A percentile compares a stretch with the other conserved stretches of the same genome.
phyloP scores from a whole-genome alignment of 2,113 vertebrate species.

The Mugil cephalus region DNA sequence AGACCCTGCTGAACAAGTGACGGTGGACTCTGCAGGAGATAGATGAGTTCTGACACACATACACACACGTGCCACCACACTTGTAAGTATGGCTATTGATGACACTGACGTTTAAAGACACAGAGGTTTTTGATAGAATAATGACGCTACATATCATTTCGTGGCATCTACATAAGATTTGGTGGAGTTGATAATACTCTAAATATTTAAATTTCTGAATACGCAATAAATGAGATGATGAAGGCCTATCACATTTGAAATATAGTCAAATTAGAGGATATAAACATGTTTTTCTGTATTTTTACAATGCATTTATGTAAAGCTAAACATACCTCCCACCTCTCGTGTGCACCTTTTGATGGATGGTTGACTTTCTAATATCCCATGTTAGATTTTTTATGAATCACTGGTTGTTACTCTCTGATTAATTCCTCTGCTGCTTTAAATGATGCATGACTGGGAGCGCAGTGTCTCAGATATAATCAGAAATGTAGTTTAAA shows the following conservation, averaged over 20 bases:
- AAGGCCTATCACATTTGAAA: slow-evolving; percentile 8
- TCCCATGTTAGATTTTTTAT: slow-evolving; percentile 55
- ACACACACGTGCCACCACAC: slow-evolving; percentile 20
- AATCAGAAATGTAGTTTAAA: slow-evolving; percentile 35
- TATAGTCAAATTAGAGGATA: slow-evolving; percentile 38
- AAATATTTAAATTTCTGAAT: slow-evolving; percentile 23
- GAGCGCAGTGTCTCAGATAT: background rate
- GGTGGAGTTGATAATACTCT: background rate
- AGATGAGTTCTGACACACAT: slow-evolving; percentile 65
- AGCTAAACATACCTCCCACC: background rate
- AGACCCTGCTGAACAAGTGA: slow-evolving; percentile 71
- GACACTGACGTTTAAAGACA: slow-evolving; percentile 37
- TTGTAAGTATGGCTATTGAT: slow-evolving; percentile 66
- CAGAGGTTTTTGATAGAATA: slow-evolving; percentile 32
- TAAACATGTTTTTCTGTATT: too few relatives aligned
- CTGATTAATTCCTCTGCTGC: slow-evolving; percentile 47
- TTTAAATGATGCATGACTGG: slow-evolving; percentile 74
- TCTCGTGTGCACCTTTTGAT: background rate
- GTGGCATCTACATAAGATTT: slow-evolving; percentile 30
- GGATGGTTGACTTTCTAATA: slow-evolving; percentile 48
- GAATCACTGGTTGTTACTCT: slow-evolving; percentile 48
- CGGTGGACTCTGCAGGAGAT: slow-evolving; percentile 70
- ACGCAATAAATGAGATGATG: slow-evolving; percentile 17
- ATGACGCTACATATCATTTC: slow-evolving; percentile 53
- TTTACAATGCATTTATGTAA: background rate